phyloP scores from a whole-genome alignment of 2,888 invertebrate genomes.

The Drosophila kokeensis region DNA sequence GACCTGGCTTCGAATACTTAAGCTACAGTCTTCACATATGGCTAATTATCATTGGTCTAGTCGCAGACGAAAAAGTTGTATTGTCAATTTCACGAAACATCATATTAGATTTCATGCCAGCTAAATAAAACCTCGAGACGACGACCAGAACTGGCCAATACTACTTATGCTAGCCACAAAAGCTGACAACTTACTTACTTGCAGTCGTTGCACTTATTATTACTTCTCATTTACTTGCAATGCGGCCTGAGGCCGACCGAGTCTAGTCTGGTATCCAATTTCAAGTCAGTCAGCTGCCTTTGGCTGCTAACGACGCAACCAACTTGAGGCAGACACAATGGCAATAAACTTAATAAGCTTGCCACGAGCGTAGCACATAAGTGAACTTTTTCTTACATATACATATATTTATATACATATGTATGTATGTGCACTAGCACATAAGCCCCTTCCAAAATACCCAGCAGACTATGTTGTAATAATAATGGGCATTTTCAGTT shows the following conservation, averaged over 20 bases:
- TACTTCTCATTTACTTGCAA: slow-evolving; percentile 27
- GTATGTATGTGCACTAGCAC: slow-evolving; percentile 1
- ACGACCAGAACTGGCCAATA: slow-evolving; percentile 18
- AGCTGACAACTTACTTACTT: slow-evolving; percentile 15
- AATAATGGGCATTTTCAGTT: slow-evolving; percentile 4
- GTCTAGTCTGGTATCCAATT: slow-evolving; percentile 49
- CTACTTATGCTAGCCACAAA: slow-evolving; percentile 17
- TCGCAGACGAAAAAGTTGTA: slow-evolving; percentile 5
- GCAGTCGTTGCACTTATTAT: slow-evolving; percentile 40
- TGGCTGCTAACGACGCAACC: slow-evolving; percentile 26
- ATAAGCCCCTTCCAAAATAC: slow-evolving; percentile 14
- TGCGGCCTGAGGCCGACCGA: slow-evolving; percentile 17
- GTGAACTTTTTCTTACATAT: slow-evolving; percentile 11
- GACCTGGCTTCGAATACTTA: neutral
- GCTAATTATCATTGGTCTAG: neutral
- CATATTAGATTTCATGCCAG: slow-evolving; percentile 33
- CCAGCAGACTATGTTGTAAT: neutral
- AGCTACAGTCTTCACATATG: neutral
- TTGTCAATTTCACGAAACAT: neutral
- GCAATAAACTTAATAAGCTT: slow-evolving; percentile 57
- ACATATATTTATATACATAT: neutral
- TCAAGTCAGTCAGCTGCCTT: slow-evolving; percentile 45
- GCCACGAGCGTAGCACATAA: slow-evolving; percentile 31
- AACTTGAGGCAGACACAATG: slow-evolving; percentile 47
- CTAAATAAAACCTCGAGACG: slow-evolving; percentile 7